Evolutionary conservation across 2,113 vertebrate genomes (phyloP).

Genomic region (Dipodomys merriami): DNA sequence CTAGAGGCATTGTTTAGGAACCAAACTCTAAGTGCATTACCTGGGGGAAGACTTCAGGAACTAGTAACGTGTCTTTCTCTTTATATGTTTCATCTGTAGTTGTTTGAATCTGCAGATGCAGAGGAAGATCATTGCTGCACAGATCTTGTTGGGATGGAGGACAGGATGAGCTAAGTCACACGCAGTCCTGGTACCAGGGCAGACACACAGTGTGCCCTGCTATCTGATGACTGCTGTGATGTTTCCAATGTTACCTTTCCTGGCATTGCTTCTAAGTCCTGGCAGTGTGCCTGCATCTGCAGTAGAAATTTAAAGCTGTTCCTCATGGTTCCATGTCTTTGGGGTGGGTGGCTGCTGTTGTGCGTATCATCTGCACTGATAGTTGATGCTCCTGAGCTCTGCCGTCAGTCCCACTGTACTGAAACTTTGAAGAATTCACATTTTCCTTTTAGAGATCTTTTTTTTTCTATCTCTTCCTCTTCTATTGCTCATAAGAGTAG

Average conservation of each 20-base stretch:
- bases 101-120: background rate
- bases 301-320: background rate
- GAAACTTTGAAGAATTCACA: background rate
- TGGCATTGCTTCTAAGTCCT: background rate
- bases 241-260: background rate
- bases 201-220: accelerated
- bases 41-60: slow-evolving; percentile 1
- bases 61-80: background rate
- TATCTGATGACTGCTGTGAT: background rate
- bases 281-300: accelerated
- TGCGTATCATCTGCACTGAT: background rate
- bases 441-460: background rate
- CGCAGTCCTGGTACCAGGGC: background rate
- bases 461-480: background rate
- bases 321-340: accelerated
- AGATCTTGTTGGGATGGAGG: accelerated
- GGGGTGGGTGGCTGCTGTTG: no score
- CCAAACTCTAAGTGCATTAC: background rate
- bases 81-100: background rate
- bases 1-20: background rate
- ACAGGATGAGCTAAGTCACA: background rate
- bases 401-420: background rate
- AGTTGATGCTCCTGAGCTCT: accelerated
- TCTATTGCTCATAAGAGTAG: background rate
- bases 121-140: background rate